Base-by-base conservation (phyloP, 2,113 vertebrate genomes). In the Myotis lucifugus region DNA sequence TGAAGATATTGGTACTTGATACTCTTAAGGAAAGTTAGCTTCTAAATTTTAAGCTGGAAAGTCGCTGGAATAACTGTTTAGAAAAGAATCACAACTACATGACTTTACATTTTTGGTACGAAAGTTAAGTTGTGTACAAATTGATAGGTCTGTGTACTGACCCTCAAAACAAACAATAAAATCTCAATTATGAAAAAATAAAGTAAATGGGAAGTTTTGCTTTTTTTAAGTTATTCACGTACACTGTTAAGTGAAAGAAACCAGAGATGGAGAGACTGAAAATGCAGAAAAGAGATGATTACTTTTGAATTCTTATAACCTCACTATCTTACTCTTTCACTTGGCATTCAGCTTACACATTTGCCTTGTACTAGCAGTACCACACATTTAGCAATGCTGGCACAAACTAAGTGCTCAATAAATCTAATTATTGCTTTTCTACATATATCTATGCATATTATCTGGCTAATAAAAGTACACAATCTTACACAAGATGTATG, bases 231-330 rank as follows among this genome's bases (percentile, higher is more conserved):
- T 91, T 87, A 85, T 90, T 81, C 90, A n/a, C 54, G 56, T 70
- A 88, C 67, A 37, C 42, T 79, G 2, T 76, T 76, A 85, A 40
- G 32, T 48, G 18, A 85, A 95, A 92, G 73, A 92, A 88, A 88
- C 27, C 69, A 78, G 84, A 85, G 46, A 77, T 72, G 29, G 23
- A 66, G 17, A 94, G 17, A 84, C 37, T 83, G 23, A 94, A 92
- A 92, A 90, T 52, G 40, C 37, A 95, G 74, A 66, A 48, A 78
- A 83, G 81, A 56, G 48, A 61, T 2, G 88, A 48, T 40, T 91
- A 67, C 46, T 82, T 96, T 85, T 86, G 69, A 92, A 95, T 95
- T 94, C 79, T 91, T 95, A 1, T 59, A 92, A 88, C 66, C 90
- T 79, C 70, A 64, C 77, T 54, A 34, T 46, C 25, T 81, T 56